Evolutionary conservation across 2,113 vertebrate genomes (phyloP), one percentile per base, ranked within the genome.

Genomic region (Amia ocellicauda): DNA sequence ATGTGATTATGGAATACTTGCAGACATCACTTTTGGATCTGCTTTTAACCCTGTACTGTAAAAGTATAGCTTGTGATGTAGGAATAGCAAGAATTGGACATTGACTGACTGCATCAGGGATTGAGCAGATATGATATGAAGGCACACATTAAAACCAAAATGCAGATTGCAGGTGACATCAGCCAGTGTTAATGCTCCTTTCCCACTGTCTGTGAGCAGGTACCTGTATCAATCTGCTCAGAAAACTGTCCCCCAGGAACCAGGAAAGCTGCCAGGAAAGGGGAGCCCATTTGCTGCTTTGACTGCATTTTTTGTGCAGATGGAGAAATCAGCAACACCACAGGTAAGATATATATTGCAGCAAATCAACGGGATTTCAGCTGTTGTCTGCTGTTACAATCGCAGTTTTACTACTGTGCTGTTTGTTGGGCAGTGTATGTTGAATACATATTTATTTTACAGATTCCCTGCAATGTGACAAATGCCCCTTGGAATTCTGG

Each of bases 221-320:
- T 82, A 2, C 89, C 88, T 8, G 20, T 31, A 2, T 90, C 88
- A 47, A 70, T 85, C 23, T 91, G 90, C 71, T 84, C 77, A 63
- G 67, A 78, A 20, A 79, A 67, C 50, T 90, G 90, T 20, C 77
- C 74, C 5, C 80, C 77, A 7, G 87, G 89, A 0, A 85, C 84
- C 60, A 67, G 87, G 4, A 78, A 78, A 71, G 85, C 84, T 16
- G 76, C 36, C 40, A 82, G 78, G 69, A 88, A 85, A 68, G 84
- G 86, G 7, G 78, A 89, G 58, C 83, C 85, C 16, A 55, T 85
- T 42, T 91, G 88, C 78, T 89, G 89, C 68, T 90, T 89, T 69
- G 88, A 90, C 77, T 91, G 89, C 61, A 77, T 90, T 54, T 66
- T 67, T 1, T 91, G 88, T 76, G 74, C 83, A 61, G 86, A 88